Evolutionary conservation across 2,113 vertebrate species (phyloP).

Genomic region (Neodontobutis hainanensis): DNA sequence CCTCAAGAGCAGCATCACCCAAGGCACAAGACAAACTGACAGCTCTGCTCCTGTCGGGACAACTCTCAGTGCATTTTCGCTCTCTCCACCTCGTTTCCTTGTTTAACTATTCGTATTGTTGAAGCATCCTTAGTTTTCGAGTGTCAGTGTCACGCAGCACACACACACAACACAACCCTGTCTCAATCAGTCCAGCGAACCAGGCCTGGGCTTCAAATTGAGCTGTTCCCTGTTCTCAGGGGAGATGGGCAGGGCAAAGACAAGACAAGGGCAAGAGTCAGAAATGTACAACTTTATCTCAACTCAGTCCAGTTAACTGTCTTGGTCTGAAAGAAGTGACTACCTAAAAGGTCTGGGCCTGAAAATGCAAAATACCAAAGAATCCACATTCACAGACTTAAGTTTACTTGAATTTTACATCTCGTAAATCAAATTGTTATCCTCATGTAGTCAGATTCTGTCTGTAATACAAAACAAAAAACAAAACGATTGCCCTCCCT

Average conservation of each 20-base stretch:
- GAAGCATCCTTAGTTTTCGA: conserved; percentile 16
- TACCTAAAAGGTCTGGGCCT: not conserved
- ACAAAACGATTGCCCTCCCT: too few species aligned
- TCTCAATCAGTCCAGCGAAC: conserved; percentile 48
- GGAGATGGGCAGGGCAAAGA: conserved; percentile 34
- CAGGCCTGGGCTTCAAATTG: conserved; percentile 44
- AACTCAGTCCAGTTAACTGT: conserved; percentile 33
- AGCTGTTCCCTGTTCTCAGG: conserved; percentile 46
- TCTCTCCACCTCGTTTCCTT: conserved; percentile 16
- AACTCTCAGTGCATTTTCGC: conserved; percentile 33
- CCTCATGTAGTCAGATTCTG: too few species aligned
- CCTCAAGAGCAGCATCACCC: conserved; percentile 16
- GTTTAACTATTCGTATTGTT: conserved; percentile 1
- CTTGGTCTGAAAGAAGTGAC: conserved; percentile 15
- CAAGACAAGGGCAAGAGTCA: conserved; percentile 13
- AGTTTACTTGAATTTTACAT: too few species aligned
- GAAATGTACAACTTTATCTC: conserved; percentile 44
- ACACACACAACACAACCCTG: conserved; percentile 6
- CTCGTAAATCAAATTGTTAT: too few species aligned
- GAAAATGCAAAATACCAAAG: too few species aligned
- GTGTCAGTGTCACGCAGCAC: conserved; percentile 13
- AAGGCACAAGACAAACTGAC: conserved; percentile 10
- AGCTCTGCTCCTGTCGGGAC: conserved; percentile 28
- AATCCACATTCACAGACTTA: too few species aligned
- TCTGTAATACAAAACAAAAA: too few species aligned